Conservation (phyloP, 2,797 vertebrate species). For the Vipera ursinii region DNA sequence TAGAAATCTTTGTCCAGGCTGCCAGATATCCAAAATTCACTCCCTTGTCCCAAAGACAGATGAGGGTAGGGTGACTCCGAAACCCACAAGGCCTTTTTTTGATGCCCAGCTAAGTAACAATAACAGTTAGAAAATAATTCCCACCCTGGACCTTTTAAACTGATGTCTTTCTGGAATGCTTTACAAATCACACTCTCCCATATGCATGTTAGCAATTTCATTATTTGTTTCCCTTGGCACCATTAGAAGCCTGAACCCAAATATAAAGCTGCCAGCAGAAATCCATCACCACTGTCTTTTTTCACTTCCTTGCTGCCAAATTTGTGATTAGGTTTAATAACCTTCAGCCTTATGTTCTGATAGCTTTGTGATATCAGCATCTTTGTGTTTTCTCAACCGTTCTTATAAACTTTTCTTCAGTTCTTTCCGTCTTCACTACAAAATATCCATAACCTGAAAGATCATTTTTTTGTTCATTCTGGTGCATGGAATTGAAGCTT, state of each 20-base stretch:
- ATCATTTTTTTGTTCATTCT: background rate
- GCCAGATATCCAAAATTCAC: background rate
- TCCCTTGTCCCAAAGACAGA: background rate
- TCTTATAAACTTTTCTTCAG: constrained; percentile 3
- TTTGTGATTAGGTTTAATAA: background rate
- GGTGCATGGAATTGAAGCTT: background rate
- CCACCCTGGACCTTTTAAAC: background rate
- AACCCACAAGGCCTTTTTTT: background rate
- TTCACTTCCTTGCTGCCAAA: background rate
- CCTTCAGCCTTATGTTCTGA: background rate
- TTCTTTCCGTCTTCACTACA: constrained; percentile 19
- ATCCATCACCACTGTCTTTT: background rate
- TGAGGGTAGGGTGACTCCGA: background rate
- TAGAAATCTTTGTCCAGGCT: background rate
- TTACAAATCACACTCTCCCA: background rate
- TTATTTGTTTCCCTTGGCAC: background rate
- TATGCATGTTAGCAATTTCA: background rate
- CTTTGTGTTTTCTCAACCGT: constrained; percentile 26
- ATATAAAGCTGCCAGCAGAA: background rate
- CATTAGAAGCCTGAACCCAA: background rate
- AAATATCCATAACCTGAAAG: constrained; percentile 8
- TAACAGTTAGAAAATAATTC: background rate
- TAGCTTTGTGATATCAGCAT: background rate
- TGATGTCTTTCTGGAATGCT: background rate
- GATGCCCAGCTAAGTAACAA: background rate